Percentiles rank a stretch among this genome's conserved stretches.
Conservation (phyloP, 2,888 invertebrate genomes). For the Tipula helvola region DNA sequence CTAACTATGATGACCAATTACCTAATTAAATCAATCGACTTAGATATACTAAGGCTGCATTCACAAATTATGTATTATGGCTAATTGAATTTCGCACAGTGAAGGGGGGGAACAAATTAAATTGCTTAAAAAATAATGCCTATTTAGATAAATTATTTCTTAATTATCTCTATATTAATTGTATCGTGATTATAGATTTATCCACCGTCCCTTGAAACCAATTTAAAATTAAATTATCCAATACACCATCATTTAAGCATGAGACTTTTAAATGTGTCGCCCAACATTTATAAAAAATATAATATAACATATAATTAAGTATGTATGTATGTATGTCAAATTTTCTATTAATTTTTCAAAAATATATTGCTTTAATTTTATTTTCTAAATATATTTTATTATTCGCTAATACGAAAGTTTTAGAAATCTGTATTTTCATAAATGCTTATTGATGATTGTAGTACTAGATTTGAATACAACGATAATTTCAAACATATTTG, state of each 20-base stretch:
- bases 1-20: no score
- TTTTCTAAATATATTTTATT: not conserved
- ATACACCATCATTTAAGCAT: not conserved
- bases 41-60: no score
- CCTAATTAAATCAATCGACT: no score
- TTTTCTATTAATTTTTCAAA: not conserved
- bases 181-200: no score
- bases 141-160: no score
- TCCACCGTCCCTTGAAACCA: not conserved
- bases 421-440: not conserved
- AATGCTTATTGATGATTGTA: not conserved
- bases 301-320: not conserved
- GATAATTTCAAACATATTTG: not conserved
- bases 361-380: not conserved
- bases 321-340: not conserved
- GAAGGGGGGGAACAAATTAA: no score
- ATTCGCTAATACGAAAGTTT: not conserved
- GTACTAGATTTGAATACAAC: not conserved
- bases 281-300: not conserved
- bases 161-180: no score
- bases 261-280: not conserved
- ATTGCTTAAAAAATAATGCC: no score
- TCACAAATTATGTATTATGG: no score
- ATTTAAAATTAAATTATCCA: not conserved
- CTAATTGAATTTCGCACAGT: no score